These are phyloP conservation scores for Lateolabrax maculatus DNA, from an alignment of 2,797 vertebrate genomes.

Conservation along the genomic window DNA sequence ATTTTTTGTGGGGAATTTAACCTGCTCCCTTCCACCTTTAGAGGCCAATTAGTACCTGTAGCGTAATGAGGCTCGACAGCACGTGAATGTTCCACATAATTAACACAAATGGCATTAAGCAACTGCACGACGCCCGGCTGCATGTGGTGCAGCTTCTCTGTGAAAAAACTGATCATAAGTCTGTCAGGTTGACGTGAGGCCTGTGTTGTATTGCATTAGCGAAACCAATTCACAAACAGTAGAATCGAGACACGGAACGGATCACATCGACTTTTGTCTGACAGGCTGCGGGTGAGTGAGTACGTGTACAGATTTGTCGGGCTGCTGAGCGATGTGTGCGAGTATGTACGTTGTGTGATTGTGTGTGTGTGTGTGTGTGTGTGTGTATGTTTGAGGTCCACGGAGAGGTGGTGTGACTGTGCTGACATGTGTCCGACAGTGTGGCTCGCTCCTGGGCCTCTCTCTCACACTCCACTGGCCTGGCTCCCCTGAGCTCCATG, in stretches of 20 bases:
- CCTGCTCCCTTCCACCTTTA: conserved; percentile 70
- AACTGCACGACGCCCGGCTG: conserved; percentile 61
- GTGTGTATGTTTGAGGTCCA: conserved; percentile 64
- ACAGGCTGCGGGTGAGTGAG: conserved; percentile 75
- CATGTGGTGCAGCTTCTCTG: conserved; percentile 34
- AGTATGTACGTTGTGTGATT: conserved; percentile 45
- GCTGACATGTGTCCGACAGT: conserved; percentile 86
- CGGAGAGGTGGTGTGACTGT: conserved; percentile 75
- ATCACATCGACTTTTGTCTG: conserved; percentile 79
- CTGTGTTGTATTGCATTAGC: conserved; percentile 59
- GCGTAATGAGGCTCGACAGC: conserved; percentile 84
- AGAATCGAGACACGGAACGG: conserved; percentile 68
- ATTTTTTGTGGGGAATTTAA: conserved; percentile 78
- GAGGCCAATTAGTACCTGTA: conserved; percentile 83
- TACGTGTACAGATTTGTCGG: conserved; percentile 83
- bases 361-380: conserved; percentile 48
- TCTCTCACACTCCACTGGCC: conserved; percentile 83
- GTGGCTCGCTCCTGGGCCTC: conserved; percentile 76
- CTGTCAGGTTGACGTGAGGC: conserved; percentile 42
- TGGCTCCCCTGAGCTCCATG: conserved; percentile 80
- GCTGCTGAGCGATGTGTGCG: conserved; percentile 68
- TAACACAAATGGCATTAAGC: conserved; percentile 85
- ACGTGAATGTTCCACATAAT: conserved; percentile 84
- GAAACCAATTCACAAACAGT: conserved; percentile 59
- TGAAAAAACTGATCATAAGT: conserved; percentile 53